Base-by-base conservation (phyloP, 92 coral and sea anemone genomes). In the Palythoa heliodiscus region DNA sequence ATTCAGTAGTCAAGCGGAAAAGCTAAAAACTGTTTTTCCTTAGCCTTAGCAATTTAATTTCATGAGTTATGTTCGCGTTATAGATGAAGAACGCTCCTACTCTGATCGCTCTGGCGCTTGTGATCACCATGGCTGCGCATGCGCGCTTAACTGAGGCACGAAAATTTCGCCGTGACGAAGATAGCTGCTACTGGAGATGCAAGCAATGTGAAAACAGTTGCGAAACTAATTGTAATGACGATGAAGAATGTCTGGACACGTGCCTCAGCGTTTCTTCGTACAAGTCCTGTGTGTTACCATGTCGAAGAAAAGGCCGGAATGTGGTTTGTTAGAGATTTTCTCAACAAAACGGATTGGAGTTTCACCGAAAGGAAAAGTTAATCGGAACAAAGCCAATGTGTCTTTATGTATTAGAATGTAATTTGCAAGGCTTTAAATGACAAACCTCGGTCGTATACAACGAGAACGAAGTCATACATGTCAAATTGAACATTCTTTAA, bases 161-260 rank as follows among this genome's bases (percentile, higher is more conserved):
- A 23, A 52, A n/a, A 75, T 22, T 52, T 75, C 79, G 79, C 40
- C 79, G 79, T 10, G 64, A 75, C 29, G 23, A 17, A 9, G 79
- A 75, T 50, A 40, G 20, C 9, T 75, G 79, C 7, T 75, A 75
- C 79, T 75, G 79, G 79, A 52, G 48, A 4, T 75, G 79, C 60
- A 75, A 29, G 38, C 61, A 75, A 11, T 75, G 79, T 39, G 37
- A 48, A 12, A 17, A 11, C 43, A 75, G 53, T 11, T 75, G 79
- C 66, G 40, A 23, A 54, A 75, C 3, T 23, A 20, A 13, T 11
- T 75, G 79, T 39, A 8, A 23, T 52, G 79, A n/a, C 40, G 79
- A 75, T 6, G 79, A 75, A 52, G 79, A 75, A 75, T 75, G 79
- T 17, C 37, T 52, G 40, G 79, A 75, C 79, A 52, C 79, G 15